Evolutionary conservation across 2,888 invertebrate genomes (phyloP), one percentile per base, ranked within the genome.

Genomic region (Syritta pipiens): DNA sequence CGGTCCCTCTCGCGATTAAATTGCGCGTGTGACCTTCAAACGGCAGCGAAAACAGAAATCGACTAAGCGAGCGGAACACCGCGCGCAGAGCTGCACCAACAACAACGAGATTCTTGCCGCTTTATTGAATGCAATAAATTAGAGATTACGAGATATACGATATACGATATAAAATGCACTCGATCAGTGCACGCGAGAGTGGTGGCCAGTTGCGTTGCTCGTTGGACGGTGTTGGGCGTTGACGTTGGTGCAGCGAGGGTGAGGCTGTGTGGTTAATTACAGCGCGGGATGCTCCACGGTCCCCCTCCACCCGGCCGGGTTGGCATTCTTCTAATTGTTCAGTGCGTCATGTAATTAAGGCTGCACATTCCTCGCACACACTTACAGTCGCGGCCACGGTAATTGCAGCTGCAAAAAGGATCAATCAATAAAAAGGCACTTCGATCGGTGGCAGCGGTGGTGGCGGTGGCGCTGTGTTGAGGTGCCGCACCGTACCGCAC

Each of bases 71-170:
- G 40, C 24, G 4, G 5, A 53, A 9, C 28, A 44, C 48, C 35
- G 44, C 12, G 44, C 28, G 24, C 37, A 12, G 4, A 48, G 26
- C 4, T 46, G 26, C 48, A 81, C 68, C 55, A 72, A 71, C 53
- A 63, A 59, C 76, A 76, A 55, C 82, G 59, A 72, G 67, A 72
- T 79, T 72, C 72, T 71, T 79, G 60, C 53, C 62, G 51, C 67
- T 79, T 79, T 79, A 79, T 79, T 79, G 67, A 74, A 79, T 74
- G 79, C 79, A 79, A 79, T 79, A 79, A 79, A 79, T 74, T 72
- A 74, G 67, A 79, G 72, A 79, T 79, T 79, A 79, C 79, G 74
- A 67, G 79, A 79, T 72, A 79, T 74, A 48, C 55, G 79, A 79
- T 72, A 79, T 74, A 48, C 55, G 68, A 79, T 79, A 79, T 68